These are phyloP conservation scores for Pollenia amentaria DNA, from an alignment of 2,888 invertebrate genomes.

Conservation along the genomic window DNA sequence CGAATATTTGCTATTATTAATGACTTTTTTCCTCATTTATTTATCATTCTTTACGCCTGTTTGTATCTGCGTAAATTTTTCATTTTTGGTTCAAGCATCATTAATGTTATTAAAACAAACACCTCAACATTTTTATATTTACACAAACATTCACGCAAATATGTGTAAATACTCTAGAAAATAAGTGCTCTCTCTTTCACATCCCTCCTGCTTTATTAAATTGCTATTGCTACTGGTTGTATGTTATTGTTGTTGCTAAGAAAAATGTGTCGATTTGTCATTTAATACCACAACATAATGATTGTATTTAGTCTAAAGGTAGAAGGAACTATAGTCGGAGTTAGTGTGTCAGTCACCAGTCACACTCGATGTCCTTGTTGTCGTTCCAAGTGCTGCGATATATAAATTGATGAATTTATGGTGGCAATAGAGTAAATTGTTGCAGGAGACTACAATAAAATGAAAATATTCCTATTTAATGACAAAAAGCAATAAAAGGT, in stretches of 20 bases:
- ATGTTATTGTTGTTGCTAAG: slow-evolving; percentile 6
- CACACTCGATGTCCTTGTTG: not conserved
- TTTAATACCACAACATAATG: slow-evolving; percentile 56
- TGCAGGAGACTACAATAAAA: slow-evolving; percentile 22
- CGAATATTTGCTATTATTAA: too few species aligned
- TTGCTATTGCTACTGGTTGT: not conserved
- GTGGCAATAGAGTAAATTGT: slow-evolving; percentile 19
- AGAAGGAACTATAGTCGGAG: not conserved
- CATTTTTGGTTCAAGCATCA: slow-evolving; percentile 59
- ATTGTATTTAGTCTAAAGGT: slow-evolving; percentile 30
- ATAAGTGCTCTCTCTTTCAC: not conserved
- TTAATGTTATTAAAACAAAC: slow-evolving; percentile 59
- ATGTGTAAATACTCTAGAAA: too few species aligned
- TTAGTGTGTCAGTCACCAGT: slow-evolving; percentile 4
- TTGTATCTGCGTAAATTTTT: slow-evolving; percentile 6
- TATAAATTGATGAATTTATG: slow-evolving; percentile 50
- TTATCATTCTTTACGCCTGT: slow-evolving; percentile 10
- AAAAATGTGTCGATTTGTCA: slow-evolving; percentile 66
- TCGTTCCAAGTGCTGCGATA: not conserved
- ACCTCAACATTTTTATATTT: not conserved
- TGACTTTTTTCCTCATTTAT: not conserved
- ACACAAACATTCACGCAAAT: not conserved
- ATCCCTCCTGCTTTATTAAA: not conserved
- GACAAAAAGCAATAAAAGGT: slow-evolving; percentile 32
- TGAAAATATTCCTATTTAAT: slow-evolving; percentile 52